These are phyloP conservation scores for Oxygymnocypris stewartii DNA, from an alignment of 2,113 vertebrate genomes.

Conservation along the genomic window DNA sequence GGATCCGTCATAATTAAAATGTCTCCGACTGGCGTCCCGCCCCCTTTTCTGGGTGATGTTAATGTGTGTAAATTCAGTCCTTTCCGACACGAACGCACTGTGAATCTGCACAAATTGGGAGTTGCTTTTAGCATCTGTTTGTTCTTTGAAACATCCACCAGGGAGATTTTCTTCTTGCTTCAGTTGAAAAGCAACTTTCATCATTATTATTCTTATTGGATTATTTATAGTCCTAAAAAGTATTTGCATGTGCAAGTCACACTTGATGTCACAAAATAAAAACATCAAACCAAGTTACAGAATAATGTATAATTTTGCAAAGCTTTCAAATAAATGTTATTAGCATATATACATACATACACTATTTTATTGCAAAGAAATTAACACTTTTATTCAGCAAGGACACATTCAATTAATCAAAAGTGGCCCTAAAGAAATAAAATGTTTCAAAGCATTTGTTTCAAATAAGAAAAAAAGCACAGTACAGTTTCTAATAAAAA, in stretches of 20 bases:
- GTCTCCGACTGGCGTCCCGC: background rate
- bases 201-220: background rate
- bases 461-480: background rate
- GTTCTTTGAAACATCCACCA: constrained; percentile 7
- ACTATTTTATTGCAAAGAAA: background rate
- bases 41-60: background rate
- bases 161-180: background rate
- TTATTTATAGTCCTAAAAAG: background rate
- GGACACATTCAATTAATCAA: background rate
- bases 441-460: background rate
- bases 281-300: background rate
- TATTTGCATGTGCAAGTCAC: background rate
- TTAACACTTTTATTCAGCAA: background rate
- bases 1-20: background rate
- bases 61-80: background rate
- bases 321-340: background rate
- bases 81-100: background rate
- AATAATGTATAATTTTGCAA: background rate
- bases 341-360: background rate
- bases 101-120: background rate
- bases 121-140: constrained; percentile 2
- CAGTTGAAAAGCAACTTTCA: background rate
- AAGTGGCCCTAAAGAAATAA: background rate
- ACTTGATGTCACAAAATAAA: background rate
- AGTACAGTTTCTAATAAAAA: background rate